These are phyloP conservation scores for Drosophila hydei DNA, from an alignment of 1,140 invertebrate species.

Conservation along the genomic window DNA sequence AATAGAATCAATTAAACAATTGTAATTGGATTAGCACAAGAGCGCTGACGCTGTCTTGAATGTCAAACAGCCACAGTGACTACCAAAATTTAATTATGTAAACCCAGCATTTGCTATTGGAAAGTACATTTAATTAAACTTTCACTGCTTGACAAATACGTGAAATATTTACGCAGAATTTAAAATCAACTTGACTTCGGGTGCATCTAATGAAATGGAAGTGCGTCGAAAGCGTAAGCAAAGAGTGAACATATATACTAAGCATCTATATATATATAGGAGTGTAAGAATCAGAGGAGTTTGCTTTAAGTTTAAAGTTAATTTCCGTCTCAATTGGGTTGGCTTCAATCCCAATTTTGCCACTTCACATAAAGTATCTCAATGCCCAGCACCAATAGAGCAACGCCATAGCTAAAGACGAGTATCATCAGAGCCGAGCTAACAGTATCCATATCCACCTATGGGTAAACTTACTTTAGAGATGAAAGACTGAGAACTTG, in stretches of 20 bases:
- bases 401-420: constrained; percentile 78
- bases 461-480: not conserved
- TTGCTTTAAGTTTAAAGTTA: constrained; percentile 2
- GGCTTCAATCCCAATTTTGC: constrained; percentile 50
- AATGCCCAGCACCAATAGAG: constrained; percentile 78
- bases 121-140: constrained; percentile 72
- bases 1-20: constrained; percentile 44
- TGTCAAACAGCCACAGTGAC: constrained; percentile 6
- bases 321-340: constrained; percentile 31
- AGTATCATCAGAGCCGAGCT: constrained; percentile 84
- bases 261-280: not conserved
- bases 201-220: constrained; percentile 60
- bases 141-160: constrained; percentile 60
- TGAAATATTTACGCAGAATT: constrained; percentile 32
- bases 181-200: constrained; percentile 54
- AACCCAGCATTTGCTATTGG: constrained; percentile 15
- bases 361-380: constrained; percentile 83
- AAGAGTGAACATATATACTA: not conserved
- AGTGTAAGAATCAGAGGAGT: not conserved
- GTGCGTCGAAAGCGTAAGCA: constrained; percentile 20
- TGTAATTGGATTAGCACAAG: constrained; percentile 38
- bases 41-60: constrained; percentile 4
- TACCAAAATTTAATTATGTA: constrained; percentile 64
- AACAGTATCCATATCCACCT: constrained; percentile 84
- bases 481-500: not conserved